Evolutionary conservation across 1,140 invertebrate species (phyloP), one percentile per base, ranked within the genome.

Genomic region (Solenopsis invicta): DNA sequence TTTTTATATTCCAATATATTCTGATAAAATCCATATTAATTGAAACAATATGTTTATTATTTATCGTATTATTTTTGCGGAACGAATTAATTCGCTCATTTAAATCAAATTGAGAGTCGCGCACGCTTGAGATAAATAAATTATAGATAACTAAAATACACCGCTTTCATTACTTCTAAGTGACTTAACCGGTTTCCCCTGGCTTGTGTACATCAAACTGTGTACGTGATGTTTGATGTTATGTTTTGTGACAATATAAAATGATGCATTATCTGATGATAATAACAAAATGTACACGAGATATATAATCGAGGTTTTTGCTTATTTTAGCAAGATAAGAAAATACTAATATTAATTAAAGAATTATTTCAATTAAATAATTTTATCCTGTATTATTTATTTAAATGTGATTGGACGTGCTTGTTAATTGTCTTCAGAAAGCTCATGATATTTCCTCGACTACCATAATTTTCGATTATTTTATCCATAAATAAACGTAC

Each of bases 171-270:
- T 52, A 45, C 41, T 48, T 34, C 24, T 48, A 59, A 82, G 41
- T 56, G 41, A 82, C 41, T 82, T 21, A 61, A 82, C 67, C 67
- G 67, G 67, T 82, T 82, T 74, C 21, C 21, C 24, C 37, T 48
- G 34, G 6, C 80, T 61, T 37, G 67, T 34, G 62, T 24, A 59
- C n/a, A n/a, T 0, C 4, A 37, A 72, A 18, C 37, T 37, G 37
- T 13, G n/a, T 41, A 41, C 56, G 34, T 69, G 37, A 21, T 52
- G 12, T 34, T 82, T 82, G 8, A 54, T 16, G 41, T 59, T 71
- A 9, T 56, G 66, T 45, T 69, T 50, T 59, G 34, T 59, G 75
- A 77, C 37, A 45, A 24, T 21, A 50, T 71, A 10, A 29, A 69
- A 50, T 29, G 67, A 52, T n/a, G 0, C 29, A n/a, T 48, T 52